Percentiles rank a stretch among this genome's conserved stretches.
phyloP scores from a whole-genome alignment of 2,113 vertebrate genomes.

The Symphodus melops region DNA sequence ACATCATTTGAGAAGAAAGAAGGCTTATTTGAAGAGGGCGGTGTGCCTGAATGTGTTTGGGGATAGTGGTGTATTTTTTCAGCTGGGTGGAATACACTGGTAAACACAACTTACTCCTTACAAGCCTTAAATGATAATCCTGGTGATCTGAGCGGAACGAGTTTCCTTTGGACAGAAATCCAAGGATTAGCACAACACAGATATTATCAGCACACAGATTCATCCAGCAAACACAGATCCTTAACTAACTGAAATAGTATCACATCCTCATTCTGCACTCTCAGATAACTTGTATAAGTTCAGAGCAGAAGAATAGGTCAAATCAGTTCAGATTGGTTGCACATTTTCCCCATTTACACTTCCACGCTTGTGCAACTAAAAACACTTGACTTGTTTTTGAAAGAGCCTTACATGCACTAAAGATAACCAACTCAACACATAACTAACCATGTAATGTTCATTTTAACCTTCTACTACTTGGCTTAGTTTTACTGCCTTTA shows the following conservation, averaged over 20 bases:
- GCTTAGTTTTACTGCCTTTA: too few relatives aligned
- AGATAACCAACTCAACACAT: not conserved
- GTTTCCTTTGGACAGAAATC: constrained; percentile 15
- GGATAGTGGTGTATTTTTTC: constrained; percentile 72
- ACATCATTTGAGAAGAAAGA: constrained; percentile 63
- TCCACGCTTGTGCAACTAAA: not conserved
- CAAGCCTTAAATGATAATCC: constrained; percentile 21
- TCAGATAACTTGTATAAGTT: not conserved
- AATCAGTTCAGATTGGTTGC: not conserved
- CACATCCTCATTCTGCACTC: not conserved
- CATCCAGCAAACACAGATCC: not conserved
- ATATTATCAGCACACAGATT: not conserved
- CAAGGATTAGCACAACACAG: constrained; percentile 5
- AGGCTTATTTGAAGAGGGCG: constrained; percentile 52
- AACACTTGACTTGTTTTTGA: not conserved
- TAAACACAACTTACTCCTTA: constrained; percentile 21
- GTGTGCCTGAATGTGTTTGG: constrained; percentile 45
- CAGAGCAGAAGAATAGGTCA: not conserved
- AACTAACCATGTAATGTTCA: not conserved
- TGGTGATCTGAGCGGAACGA: constrained; percentile 12
- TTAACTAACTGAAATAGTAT: not conserved
- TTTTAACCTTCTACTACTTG: not conserved
- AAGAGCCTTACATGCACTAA: not conserved
- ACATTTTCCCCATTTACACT: too few relatives aligned
- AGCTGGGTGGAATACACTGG: constrained; percentile 66